Percentiles rank a stretch among this genome's conserved stretches.
These are phyloP conservation scores for Euspilapteryx auroguttella DNA, from an alignment of 2,888 invertebrate species.

Conservation along the genomic window DNA sequence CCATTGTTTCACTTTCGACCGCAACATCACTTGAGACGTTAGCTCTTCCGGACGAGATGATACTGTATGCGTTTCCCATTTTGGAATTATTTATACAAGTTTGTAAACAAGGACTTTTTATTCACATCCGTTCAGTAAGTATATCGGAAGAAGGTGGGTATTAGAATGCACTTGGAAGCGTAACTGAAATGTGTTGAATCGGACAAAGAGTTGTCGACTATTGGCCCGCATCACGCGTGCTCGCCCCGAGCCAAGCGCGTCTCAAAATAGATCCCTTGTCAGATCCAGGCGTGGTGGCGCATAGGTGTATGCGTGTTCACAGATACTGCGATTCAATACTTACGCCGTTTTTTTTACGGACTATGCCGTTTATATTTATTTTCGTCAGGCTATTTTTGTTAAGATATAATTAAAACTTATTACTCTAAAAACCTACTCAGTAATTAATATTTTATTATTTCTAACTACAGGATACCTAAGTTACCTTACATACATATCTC, in stretches of 20 bases:
- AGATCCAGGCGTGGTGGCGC: slow-evolving; percentile 31
- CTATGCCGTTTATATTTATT: slow-evolving; percentile 37
- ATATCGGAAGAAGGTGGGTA: too few species aligned
- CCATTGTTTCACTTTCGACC: slow-evolving; percentile 41
- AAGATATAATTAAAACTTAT: too few species aligned
- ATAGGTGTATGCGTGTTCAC: too few species aligned
- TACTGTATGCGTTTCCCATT: slow-evolving; percentile 52
- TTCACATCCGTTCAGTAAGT: slow-evolving; percentile 12
- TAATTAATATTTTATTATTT: too few species aligned
- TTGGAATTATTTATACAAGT: slow-evolving; percentile 49
- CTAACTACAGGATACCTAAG: too few species aligned
- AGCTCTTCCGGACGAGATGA: slow-evolving; percentile 16
- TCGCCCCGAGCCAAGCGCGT: slow-evolving; percentile 8
- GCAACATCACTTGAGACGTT: slow-evolving; percentile 17
- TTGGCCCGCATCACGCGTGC: too few species aligned
- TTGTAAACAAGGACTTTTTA: too few species aligned
- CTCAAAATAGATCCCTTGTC: slow-evolving; percentile 51
- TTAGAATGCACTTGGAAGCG: too few species aligned
- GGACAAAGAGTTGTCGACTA: slow-evolving; percentile 52
- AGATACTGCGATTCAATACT: too few species aligned
- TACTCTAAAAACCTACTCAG: too few species aligned
- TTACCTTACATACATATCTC: too few species aligned
- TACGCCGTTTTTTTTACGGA: slow-evolving; percentile 27
- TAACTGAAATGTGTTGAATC: slow-evolving; percentile 40
- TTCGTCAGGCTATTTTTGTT: slow-evolving; percentile 33